Evolutionary conservation across 2,113 vertebrate species (phyloP).

Genomic region (Epinephelus moara): DNA sequence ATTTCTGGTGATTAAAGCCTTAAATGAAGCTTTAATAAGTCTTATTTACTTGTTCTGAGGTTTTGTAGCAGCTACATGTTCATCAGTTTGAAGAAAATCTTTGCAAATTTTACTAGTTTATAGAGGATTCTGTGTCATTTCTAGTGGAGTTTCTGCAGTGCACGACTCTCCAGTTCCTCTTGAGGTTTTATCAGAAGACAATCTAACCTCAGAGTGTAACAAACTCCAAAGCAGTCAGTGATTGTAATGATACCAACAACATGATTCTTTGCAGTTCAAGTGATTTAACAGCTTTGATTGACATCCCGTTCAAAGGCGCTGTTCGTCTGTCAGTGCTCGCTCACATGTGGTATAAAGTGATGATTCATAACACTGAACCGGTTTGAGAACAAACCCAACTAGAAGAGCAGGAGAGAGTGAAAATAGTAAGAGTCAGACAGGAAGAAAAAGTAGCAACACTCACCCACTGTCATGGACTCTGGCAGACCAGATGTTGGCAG

Average conservation of each 20-base stretch:
- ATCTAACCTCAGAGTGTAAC: background rate
- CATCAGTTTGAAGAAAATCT: background rate
- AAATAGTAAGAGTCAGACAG: background rate
- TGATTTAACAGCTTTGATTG: background rate
- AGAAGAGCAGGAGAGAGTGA: background rate
- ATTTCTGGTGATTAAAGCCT: background rate
- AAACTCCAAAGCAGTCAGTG: background rate
- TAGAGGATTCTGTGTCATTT: too few relatives aligned
- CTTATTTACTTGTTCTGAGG: background rate
- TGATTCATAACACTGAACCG: slow-evolving; percentile 46
- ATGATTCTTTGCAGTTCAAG: background rate
- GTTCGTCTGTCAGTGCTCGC: background rate
- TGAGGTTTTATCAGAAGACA: background rate
- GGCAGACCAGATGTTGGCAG: slow-evolving; percentile 87
- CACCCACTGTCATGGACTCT: slow-evolving; percentile 96
- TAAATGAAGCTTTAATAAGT: background rate
- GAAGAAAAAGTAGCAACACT: slow-evolving; percentile 74
- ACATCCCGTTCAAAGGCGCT: background rate
- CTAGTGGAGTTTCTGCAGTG: too few relatives aligned
- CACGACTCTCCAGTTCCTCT: background rate
- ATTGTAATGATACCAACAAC: slow-evolving; percentile 15
- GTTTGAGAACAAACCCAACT: slow-evolving; percentile 19
- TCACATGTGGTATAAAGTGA: background rate
- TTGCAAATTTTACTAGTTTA: too few relatives aligned
- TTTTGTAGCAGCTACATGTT: background rate